These are phyloP conservation scores for Trematocara macrostoma DNA, from an alignment of 2,113 vertebrate species.

Conservation along the genomic window DNA sequence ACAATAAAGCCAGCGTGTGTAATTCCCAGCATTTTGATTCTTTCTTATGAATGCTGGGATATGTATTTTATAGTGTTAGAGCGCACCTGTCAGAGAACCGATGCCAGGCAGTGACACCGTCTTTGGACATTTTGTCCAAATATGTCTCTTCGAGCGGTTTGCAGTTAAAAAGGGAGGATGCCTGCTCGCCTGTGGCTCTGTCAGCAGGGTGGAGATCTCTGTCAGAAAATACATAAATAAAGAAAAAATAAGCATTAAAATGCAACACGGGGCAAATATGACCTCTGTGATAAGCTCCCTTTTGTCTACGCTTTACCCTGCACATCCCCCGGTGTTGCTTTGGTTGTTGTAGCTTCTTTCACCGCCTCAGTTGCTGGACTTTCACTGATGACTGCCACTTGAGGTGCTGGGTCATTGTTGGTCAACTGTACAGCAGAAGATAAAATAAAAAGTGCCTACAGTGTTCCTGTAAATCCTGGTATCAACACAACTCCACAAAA, in stretches of 20 bases:
- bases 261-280: background rate
- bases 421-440: background rate
- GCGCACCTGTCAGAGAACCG: conserved; percentile 54
- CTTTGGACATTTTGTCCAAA: background rate
- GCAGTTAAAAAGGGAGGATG: conserved; percentile 53
- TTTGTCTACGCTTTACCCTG: conserved; percentile 1
- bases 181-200: conserved; percentile 37
- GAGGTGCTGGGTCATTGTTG: background rate
- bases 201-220: conserved; percentile 4
- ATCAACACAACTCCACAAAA: background rate
- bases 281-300: background rate
- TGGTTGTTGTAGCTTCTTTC: conserved; percentile 12
- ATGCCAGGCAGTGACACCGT: conserved; percentile 35
- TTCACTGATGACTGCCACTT: background rate
- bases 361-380: background rate
- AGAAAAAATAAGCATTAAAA: background rate
- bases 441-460: background rate
- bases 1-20: background rate
- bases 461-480: background rate
- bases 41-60: background rate
- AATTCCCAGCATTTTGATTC: background rate
- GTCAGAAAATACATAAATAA: background rate
- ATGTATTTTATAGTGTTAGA: background rate
- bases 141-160: conserved; percentile 48
- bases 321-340: background rate